phyloP scores from a whole-genome alignment of 2,113 vertebrate species.

The Dipodomys merriami region DNA sequence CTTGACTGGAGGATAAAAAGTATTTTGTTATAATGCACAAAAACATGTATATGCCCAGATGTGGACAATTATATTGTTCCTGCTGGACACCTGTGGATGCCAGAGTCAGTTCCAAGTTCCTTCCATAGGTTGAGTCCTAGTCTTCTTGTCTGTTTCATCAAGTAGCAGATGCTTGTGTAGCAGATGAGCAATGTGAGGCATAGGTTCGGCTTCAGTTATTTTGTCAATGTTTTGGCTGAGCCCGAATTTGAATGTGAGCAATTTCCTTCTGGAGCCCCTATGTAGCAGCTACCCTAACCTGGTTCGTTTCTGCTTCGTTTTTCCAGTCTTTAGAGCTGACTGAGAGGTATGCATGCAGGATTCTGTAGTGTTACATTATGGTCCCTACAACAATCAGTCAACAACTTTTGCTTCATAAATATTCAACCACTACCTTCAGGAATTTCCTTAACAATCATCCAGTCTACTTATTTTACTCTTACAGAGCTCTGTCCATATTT shows the following conservation, averaged over 20 bases:
- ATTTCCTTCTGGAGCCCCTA: background rate
- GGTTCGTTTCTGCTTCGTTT: background rate
- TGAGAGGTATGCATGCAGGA: background rate
- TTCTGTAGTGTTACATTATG: constrained; percentile 13
- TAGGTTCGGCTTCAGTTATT: background rate
- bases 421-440: background rate
- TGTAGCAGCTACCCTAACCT: background rate
- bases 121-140: no score
- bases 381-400: constrained; percentile 1
- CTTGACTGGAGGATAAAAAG: constrained; percentile 16
- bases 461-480: background rate
- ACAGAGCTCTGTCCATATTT: background rate
- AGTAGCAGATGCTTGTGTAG: background rate
- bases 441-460: background rate
- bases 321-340: background rate
- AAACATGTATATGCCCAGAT: background rate
- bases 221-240: background rate
- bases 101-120: background rate
- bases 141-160: background rate
- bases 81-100: background rate
- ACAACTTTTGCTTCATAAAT: background rate
- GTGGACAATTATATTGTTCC: background rate
- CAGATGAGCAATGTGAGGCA: constrained; percentile 11
- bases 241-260: background rate
- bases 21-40: background rate